Conservation (phyloP, 2,113 vertebrate species). For the Oryzias melastigma region DNA sequence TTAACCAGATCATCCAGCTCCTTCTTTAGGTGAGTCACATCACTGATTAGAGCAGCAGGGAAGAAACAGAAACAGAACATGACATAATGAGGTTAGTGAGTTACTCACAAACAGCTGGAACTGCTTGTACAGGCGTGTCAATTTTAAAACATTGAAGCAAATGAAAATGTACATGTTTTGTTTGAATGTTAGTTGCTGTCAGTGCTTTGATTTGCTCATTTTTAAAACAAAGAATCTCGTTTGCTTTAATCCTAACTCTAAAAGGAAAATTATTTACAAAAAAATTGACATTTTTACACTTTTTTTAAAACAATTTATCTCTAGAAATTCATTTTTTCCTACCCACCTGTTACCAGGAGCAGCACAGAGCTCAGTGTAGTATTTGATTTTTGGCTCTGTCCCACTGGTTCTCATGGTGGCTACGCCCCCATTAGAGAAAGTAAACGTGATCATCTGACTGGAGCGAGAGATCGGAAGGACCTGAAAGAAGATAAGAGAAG, state of each 20-base stretch:
- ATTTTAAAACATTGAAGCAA: too few species aligned
- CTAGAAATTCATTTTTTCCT: not conserved
- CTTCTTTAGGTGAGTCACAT: conserved; percentile 83
- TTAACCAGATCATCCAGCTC: conserved; percentile 86
- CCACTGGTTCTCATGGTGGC: conserved; percentile 97
- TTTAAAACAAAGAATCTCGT: too few species aligned
- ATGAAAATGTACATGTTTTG: too few species aligned
- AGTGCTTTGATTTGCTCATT: too few species aligned
- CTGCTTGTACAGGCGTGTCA: too few species aligned
- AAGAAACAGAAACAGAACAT: not conserved
- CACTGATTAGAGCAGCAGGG: conserved; percentile 71
- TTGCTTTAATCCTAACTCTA: too few species aligned
- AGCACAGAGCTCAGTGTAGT: conserved; percentile 92
- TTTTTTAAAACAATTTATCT: not conserved
- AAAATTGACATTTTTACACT: too few species aligned
- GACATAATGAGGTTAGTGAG: not conserved
- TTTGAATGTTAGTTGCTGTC: too few species aligned
- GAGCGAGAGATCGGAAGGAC: conserved; percentile 90
- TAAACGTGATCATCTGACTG: conserved; percentile 98
- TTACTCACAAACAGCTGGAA: not conserved
- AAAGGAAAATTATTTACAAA: too few species aligned
- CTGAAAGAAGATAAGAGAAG: conserved; percentile 61
- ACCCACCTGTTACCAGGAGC: conserved; percentile 91
- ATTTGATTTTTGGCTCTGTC: conserved; percentile 98
- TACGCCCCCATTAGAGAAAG: conserved; percentile 91